Percentiles rank a stretch among this genome's conserved stretches.
Conservation (phyloP, 2,113 vertebrate genomes). For the Melospiza melodia region DNA sequence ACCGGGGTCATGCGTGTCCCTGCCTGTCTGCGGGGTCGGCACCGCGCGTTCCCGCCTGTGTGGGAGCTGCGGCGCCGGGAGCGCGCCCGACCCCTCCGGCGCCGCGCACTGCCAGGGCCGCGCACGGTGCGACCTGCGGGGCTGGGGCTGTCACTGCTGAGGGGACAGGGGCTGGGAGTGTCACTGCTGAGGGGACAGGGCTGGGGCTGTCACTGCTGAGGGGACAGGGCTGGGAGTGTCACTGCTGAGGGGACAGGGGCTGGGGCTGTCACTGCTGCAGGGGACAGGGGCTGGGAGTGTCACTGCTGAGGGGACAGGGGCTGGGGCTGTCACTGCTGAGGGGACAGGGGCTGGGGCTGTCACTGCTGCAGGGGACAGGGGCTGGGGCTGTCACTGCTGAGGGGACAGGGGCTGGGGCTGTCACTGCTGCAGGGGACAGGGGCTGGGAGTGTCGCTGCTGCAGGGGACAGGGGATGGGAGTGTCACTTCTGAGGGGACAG, state of each 20-base stretch:
- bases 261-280: too few species aligned
- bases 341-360: background rate
- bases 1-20: background rate
- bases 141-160: background rate
- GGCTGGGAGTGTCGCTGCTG: too few species aligned
- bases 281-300: too few species aligned
- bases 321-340: background rate
- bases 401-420: too few species aligned
- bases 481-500: background rate
- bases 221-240: background rate
- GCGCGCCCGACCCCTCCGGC: background rate
- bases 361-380: background rate
- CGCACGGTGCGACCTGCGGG: background rate
- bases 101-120: accelerated
- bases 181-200: background rate
- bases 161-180: background rate
- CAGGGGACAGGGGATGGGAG: too few species aligned
- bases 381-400: too few species aligned
- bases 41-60: background rate
- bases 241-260: background rate
- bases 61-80: background rate
- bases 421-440: background rate
- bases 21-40: background rate
- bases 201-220: too few species aligned
- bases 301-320: too few species aligned